Percentiles rank a stretch among this genome's conserved stretches.
phyloP scores from a whole-genome alignment of 1,140 invertebrate genomes.

The Plodia interpunctella region DNA sequence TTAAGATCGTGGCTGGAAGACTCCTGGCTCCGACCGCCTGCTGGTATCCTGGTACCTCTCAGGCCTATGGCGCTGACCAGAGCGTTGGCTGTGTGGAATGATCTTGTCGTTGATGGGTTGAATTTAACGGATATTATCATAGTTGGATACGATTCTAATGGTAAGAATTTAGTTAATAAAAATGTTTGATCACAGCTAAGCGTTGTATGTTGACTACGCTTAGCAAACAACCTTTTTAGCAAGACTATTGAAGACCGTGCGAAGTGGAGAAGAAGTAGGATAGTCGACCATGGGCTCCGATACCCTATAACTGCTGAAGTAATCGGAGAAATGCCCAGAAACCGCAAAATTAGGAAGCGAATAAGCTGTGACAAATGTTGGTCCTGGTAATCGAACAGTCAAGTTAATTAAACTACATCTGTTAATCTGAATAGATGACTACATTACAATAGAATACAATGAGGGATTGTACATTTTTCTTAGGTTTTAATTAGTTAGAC shows the following conservation, averaged over 20 bases:
- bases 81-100: slow-evolving; percentile 73
- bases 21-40: slow-evolving; percentile 76
- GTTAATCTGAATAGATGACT: not conserved
- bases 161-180: slow-evolving; percentile 29
- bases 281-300: no score
- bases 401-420: not conserved
- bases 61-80: slow-evolving; percentile 65
- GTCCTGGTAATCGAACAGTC: no score
- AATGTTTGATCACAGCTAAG: no score
- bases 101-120: slow-evolving; percentile 45
- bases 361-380: no score
- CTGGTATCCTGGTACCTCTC: slow-evolving; percentile 76
- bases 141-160: slow-evolving; percentile 65
- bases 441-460: not conserved
- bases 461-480: not conserved
- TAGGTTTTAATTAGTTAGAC: not conserved
- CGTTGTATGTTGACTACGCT: no score
- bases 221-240: no score
- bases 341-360: no score
- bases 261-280: no score
- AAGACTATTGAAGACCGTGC: no score
- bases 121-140: slow-evolving; percentile 61
- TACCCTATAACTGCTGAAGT: no score
- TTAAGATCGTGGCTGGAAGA: slow-evolving; percentile 78
- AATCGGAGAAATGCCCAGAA: no score